Base-by-base conservation (phyloP, 2,797 vertebrate genomes). In the Craterocephalus amniculus region DNA sequence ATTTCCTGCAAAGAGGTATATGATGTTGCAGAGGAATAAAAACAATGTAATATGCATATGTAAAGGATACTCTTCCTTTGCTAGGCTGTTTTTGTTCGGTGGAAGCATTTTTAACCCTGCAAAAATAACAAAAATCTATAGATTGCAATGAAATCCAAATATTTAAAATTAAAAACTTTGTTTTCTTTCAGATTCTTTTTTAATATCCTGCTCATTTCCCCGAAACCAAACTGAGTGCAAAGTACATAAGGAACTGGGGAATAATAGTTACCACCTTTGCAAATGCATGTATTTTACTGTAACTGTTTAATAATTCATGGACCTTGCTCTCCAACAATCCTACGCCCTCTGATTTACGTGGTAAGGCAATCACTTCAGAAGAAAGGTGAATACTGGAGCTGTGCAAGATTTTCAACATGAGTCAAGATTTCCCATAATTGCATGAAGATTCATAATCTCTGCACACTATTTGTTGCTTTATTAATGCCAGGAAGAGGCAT, bases 381-480 rank as follows among this genome's bases (percentile, higher is more conserved):
- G 45, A 74, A 61, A 63, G 62, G 58, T 63, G 67, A 70, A 65
- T 69, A 74, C 36, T 48, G 52, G 35, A 80, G n/a, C n/a, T n/a
- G n/a, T n/a, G n/a, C n/a, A n/a, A 58, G 66, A 62, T 63, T 62
- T 80, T 55, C 55, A 70, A 34, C 74, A 78, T n/a, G 63, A 71
- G 65, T 64, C 54, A 78, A 76, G 54, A 61, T 70, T 72, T 80
- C 60, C 64, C 20, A 2, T 80, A 77, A 88, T 84, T 78, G 67
- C 69, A 75, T 14, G 16, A 5, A 1, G 58, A 70, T 78, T 74
- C 63, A 72, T 88, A 72, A 76, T 77, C 63, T 78, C 73, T 77
- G 79, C 67, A 73, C 61, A 79, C 72, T 78, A 76, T 84, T 78
- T 84, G 61, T 74, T 79, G 56, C 66, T 73, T 78, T 63, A 73